Evolutionary conservation across 2,113 vertebrate genomes (phyloP).

Genomic region (Columba livia): DNA sequence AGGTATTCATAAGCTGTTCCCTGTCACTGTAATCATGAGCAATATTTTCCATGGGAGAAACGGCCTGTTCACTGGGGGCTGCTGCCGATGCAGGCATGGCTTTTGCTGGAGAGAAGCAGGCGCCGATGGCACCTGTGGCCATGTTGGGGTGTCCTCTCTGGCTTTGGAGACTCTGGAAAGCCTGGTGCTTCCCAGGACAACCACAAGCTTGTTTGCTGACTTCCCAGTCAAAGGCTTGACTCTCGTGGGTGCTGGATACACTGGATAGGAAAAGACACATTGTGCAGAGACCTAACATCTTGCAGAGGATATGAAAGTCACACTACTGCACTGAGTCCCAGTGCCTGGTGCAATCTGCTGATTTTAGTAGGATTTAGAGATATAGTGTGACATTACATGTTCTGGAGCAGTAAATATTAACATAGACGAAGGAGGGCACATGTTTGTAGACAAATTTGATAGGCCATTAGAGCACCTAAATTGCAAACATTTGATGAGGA

Average conservation of each 20-base stretch:
- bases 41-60: conserved; percentile 12
- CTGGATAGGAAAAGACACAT: not conserved
- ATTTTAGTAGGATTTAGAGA: not conserved
- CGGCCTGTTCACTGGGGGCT: not conserved
- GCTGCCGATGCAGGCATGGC: fast-evolving
- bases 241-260: not conserved
- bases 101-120: not conserved
- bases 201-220: not conserved
- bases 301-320: not conserved
- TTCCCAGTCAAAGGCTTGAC: not conserved
- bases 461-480: not conserved
- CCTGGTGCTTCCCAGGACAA: not conserved
- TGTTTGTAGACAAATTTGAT: not conserved
- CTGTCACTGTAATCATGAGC: not conserved
- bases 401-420: not conserved
- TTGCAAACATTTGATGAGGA: not conserved
- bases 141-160: not conserved
- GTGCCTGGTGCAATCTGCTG: not conserved
- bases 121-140: fast-evolving
- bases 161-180: not conserved
- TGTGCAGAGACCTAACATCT: not conserved
- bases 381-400: not conserved
- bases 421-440: not conserved
- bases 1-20: not conserved
- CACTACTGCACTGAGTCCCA: not conserved